Base-by-base conservation (phyloP, 2,888 invertebrate species). In the Spodoptera exigua region DNA sequence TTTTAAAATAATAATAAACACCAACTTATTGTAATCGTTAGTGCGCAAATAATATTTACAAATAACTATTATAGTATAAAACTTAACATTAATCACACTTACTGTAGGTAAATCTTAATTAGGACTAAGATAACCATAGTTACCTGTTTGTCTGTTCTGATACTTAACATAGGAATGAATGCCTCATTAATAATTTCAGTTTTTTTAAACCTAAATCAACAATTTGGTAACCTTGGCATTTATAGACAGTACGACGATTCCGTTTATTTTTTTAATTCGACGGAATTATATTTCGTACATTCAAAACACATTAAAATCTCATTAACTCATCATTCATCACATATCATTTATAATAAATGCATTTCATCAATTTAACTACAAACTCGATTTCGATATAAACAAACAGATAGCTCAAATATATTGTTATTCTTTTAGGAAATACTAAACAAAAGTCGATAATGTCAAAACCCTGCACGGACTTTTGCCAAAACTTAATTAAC, bases 131-230 rank as follows among this genome's bases (percentile, higher is more conserved):
- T 36, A 45, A 48, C 5, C 34, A 27, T 1, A 32, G 27, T 40
- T 0, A 32, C 32, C 43, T 32, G 35, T 39, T 36, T 43, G 36
- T 58, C 39, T 61, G 53, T 37, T 61, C 46, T 27, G 17, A 41
- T 58, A 32, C 32, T 36, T 35, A 43, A 10, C 49, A 14, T 37
- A 39, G 65, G 40, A 67, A 65, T 49, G 36, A 64, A 62, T 2
- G 37, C 21, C 13, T 16, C 14, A 14, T 10, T 35, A 18, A 17
- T 1, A 16, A 41, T 4, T 16, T 12, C 2, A 12, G 18, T n/a
- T 41, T 40, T 16, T 17, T 40, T 3, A 14, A 1, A 12, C 5
- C 17, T 40, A 21, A 12, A 12, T 44, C 32, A 14, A n/a, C 13
- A 44, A 11, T 44, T 37, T 34, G 41, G 37, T 53, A 48, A 27